phyloP scores from a whole-genome alignment of 2,888 invertebrate genomes.

The Dicyrtoma fusca region DNA sequence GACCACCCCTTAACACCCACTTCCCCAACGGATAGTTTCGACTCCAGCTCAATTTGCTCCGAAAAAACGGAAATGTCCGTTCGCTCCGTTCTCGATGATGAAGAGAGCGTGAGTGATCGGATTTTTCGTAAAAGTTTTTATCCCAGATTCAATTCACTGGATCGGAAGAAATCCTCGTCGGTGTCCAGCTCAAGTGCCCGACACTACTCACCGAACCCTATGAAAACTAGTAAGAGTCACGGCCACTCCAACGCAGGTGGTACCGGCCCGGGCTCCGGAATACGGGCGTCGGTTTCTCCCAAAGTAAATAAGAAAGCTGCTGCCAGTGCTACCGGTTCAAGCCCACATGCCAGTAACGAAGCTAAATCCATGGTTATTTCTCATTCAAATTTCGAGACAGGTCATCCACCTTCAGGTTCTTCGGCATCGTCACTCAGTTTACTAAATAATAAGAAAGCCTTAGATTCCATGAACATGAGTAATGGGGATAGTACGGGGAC shows the following conservation, averaged over 20 bases:
- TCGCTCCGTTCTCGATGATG: constrained; percentile 59
- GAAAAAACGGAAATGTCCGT: constrained; percentile 65
- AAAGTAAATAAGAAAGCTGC: not conserved
- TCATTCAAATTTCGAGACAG: too few relatives aligned
- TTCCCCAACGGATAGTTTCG: constrained; percentile 62
- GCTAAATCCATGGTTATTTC: too few relatives aligned
- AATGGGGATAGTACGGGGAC: not conserved
- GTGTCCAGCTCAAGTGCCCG: constrained; percentile 14
- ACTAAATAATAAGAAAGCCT: not conserved
- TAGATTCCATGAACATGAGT: not conserved
- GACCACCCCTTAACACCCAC: constrained; percentile 25
- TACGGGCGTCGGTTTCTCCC: not conserved
- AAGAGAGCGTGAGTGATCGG: constrained; percentile 81
- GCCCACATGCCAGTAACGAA: too few relatives aligned
- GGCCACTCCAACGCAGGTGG: constrained; percentile 19
- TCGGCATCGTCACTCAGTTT: not conserved
- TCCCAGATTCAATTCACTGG: constrained; percentile 83
- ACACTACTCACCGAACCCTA: constrained; percentile 17
- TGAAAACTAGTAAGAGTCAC: not conserved
- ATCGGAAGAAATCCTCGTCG: constrained; percentile 63
- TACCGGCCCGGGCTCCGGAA: not conserved
- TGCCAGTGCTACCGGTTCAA: not conserved
- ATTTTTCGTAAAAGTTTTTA: constrained; percentile 88
- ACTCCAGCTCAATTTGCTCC: constrained; percentile 72
- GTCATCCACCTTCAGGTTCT: not conserved